Evolutionary conservation across 2,888 invertebrate genomes (phyloP), one percentile per base, ranked within the genome.

Genomic region (Agrotis segetum): DNA sequence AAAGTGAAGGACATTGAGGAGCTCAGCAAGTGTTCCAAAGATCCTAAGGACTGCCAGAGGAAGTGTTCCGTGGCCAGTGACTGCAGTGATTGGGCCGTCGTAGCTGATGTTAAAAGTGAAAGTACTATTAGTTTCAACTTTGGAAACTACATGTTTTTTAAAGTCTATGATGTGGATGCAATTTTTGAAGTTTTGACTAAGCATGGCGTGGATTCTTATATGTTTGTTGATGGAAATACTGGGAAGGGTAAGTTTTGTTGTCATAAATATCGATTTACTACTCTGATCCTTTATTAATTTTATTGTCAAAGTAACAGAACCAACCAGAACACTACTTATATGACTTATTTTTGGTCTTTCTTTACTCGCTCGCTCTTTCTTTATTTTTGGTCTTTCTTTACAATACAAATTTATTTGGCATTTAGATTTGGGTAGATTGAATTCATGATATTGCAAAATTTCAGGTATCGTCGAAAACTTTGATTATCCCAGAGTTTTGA

Each of bases 151-250:
- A 91, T 93, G 40, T 97, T 96, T 84, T 93, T 92, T 67, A 97
- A 96, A 88, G 96, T 96, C 1, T 92, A 90, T 59, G 87, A 93
- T 2, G 86, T 96, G 13, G 87, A 92, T 16, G 92, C 95, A 47
- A 91, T 97, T 52, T 97, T 97, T 89, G 86, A 91, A 29, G 83
- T 96, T 44, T 92, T 97, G 21, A 79, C 88, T 1, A 89, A 89
- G 62, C 86, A 96, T 71, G 95, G 96, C 0, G 82, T 91, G 16
- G 92, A 95, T 68, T 93, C 95, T 19, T 97, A 97, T 85, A 94
- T 97, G 89, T 88, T 97, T 47, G 95, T 97, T 0, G 97, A 97
- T 77, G 98, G 98, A 3, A 97, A 97, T 85, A 97, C 98, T 9
- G 98, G 97, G 2, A 97, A 97, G 93, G 98, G 98, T 98, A 91